These are phyloP conservation scores for Sminthurides aquaticus DNA, from an alignment of 2,888 invertebrate genomes.

Conservation along the genomic window DNA sequence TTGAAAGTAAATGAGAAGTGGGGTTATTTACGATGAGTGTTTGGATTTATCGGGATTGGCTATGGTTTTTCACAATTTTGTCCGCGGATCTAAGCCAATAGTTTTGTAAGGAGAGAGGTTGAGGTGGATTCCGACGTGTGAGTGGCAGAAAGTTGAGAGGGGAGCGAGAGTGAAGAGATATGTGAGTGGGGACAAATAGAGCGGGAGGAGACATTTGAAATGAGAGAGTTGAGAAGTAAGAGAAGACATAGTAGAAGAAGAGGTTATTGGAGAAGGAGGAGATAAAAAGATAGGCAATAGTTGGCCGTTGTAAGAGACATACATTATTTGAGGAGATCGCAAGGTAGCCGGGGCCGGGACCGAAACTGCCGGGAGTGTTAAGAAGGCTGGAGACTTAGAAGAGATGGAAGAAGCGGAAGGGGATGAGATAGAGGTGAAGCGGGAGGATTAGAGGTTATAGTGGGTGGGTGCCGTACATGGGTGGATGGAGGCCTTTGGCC, in stretches of 20 bases:
- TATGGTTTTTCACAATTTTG: not conserved
- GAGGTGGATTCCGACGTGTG: not conserved
- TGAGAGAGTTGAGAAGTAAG: not conserved
- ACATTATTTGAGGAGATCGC: not conserved
- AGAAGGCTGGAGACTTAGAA: not conserved
- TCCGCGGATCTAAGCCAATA: not conserved
- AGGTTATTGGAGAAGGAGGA: not conserved
- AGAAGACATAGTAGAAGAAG: not conserved
- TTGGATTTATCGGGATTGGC: constrained; percentile 7
- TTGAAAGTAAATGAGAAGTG: constrained; percentile 3
- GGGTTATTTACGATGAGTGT: constrained; percentile 4
- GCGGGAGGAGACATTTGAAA: not conserved
- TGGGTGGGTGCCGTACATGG: not conserved
- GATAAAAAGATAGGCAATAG: constrained; percentile 5
- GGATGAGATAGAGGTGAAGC: not conserved
- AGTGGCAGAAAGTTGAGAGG: not conserved
- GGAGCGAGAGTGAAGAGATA: too few species aligned
- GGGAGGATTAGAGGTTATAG: not conserved
- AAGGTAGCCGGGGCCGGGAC: too few species aligned
- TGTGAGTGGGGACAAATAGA: not conserved
- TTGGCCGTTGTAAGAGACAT: not conserved
- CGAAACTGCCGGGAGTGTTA: not conserved
- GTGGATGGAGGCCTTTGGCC: not conserved
- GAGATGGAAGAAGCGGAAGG: not conserved
- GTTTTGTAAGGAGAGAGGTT: not conserved